These are phyloP conservation scores for Umimayanthus chanpuru DNA, from an alignment of 92 coral and sea anemone genomes.

Conservation along the genomic window DNA sequence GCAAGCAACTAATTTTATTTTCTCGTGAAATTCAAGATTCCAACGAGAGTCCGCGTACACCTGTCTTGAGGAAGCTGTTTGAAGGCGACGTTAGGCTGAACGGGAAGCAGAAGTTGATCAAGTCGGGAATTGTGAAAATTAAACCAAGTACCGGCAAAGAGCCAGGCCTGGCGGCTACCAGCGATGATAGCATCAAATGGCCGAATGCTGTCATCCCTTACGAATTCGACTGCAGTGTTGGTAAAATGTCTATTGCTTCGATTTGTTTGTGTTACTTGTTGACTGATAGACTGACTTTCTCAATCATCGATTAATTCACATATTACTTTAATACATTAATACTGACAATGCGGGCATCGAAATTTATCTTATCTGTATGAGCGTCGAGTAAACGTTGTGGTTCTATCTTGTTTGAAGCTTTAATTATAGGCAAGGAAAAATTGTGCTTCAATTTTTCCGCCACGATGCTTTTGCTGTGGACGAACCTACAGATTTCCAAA, in stretches of 20 bases:
- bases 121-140: conserved; percentile 57
- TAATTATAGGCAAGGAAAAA: no score
- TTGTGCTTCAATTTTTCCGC: no score
- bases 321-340: no score
- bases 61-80: conserved; percentile 40
- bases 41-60: conserved; percentile 5
- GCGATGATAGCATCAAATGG: conserved; percentile 73
- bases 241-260: conserved; percentile 50
- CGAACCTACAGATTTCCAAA: no score
- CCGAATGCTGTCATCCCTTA: conserved; percentile 90
- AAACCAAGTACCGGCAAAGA: conserved; percentile 10
- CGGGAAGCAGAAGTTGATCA: conserved; percentile 59
- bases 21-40: background rate
- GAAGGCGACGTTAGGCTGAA: conserved; percentile 82
- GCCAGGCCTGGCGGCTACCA: conserved; percentile 74
- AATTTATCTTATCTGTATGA: no score
- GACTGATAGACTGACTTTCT: no score
- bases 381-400: no score
- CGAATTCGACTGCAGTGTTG: conserved; percentile 92
- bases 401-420: no score
- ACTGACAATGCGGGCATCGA: no score
- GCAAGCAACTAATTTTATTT: background rate
- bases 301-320: background rate
- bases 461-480: no score
- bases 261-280: background rate